Percentiles rank a stretch among this genome's conserved stretches.
Conservation (phyloP, 2,888 invertebrate species). For the Noctua janthe region DNA sequence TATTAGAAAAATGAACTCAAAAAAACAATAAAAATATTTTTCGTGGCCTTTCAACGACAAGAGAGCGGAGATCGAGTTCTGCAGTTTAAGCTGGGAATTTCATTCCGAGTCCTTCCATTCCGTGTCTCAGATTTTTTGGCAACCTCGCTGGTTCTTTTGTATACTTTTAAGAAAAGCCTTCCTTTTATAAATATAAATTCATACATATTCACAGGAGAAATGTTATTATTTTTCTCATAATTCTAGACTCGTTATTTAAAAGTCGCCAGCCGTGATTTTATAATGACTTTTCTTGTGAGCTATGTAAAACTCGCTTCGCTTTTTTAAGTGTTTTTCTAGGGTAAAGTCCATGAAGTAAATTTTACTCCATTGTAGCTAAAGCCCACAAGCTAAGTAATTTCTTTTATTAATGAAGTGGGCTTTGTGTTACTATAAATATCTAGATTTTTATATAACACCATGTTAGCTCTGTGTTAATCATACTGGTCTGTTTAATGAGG, state of each 20-base stretch:
- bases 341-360: background rate
- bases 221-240: constrained; percentile 27
- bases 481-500: background rate
- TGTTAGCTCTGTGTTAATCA: background rate
- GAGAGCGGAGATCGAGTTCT: background rate
- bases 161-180: background rate
- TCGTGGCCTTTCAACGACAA: background rate
- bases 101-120: background rate
- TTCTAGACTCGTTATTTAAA: constrained; percentile 42
- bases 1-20: background rate
- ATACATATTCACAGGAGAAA: background rate
- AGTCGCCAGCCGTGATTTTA: constrained; percentile 40
- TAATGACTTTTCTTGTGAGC: constrained; percentile 40
- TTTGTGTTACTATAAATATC: background rate
- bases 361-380: background rate
- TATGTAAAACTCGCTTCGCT: background rate
- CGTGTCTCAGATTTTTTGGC: background rate
- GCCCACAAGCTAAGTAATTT: background rate
- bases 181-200: constrained; percentile 5
- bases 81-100: background rate
- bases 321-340: background rate
- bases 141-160: background rate
- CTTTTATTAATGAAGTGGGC: background rate
- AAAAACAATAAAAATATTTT: background rate
- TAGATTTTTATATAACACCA: background rate